A percentile compares a stretch with the other conserved stretches of the same genome.
These are phyloP conservation scores for Odontomyia ornata DNA, from an alignment of 2,888 invertebrate species.

Conservation along the genomic window DNA sequence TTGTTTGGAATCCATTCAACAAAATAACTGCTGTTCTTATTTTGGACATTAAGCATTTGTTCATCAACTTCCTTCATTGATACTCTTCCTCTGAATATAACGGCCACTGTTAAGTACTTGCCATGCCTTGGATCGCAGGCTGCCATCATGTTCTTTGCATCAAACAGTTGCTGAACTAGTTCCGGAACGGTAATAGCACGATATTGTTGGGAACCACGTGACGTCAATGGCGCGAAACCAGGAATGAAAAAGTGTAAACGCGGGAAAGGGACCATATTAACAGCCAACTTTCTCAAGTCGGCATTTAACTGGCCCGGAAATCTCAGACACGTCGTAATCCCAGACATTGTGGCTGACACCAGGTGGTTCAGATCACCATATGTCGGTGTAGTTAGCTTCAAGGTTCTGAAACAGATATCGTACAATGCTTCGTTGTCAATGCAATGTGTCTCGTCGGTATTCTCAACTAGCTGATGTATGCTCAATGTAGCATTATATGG, in stretches of 20 bases:
- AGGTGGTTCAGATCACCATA: constrained; percentile 94
- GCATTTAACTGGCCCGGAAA: constrained; percentile 96
- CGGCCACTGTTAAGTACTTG: constrained; percentile 89
- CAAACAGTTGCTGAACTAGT: constrained; percentile 91
- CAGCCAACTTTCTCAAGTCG: constrained; percentile 89
- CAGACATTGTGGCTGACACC: constrained; percentile 87
- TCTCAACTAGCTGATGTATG: constrained; percentile 88
- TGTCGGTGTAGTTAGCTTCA: constrained; percentile 87
- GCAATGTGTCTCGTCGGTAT: constrained; percentile 90
- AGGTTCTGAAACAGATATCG: constrained; percentile 90
- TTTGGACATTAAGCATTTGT: constrained; percentile 95
- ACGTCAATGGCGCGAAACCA: constrained; percentile 93
- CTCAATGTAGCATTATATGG: constrained; percentile 92
- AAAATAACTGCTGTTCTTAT: constrained; percentile 91
- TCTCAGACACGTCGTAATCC: constrained; percentile 84
- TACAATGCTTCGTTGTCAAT: constrained; percentile 94
- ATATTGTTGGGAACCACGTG: constrained; percentile 89
- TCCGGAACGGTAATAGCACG: constrained; percentile 90
- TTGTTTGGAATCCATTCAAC: constrained; percentile 96
- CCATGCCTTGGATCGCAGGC: constrained; percentile 94
- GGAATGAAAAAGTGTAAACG: constrained; percentile 96
- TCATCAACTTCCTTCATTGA: constrained; percentile 93
- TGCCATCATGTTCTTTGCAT: constrained; percentile 97
- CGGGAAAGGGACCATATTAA: constrained; percentile 98
- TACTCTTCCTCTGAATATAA: constrained; percentile 91